Conservation (phyloP, 2,888 invertebrate genomes). For the Allygus modestus region DNA sequence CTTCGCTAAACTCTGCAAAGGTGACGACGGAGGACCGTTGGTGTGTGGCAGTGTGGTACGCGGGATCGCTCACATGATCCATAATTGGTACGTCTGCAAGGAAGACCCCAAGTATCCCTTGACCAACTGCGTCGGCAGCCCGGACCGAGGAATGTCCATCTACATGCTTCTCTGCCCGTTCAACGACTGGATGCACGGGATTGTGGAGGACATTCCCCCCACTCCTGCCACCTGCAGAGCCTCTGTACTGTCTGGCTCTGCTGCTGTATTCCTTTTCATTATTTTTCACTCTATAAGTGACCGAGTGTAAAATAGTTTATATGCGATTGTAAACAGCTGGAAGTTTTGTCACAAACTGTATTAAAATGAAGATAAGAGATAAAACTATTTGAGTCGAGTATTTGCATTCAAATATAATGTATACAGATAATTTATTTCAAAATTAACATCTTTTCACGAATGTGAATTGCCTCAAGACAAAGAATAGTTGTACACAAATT, state of each 20-base stretch:
- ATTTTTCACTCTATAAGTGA: no score
- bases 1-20: constrained; percentile 16
- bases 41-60: constrained; percentile 21
- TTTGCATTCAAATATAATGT: no score
- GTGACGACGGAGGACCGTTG: constrained; percentile 42
- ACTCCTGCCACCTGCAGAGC: not conserved
- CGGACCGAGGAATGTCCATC: not conserved
- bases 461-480: no score
- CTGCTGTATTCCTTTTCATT: no score
- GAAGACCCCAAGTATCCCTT: not conserved
- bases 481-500: no score
- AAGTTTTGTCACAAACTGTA: no score
- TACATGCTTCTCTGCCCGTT: constrained; percentile 38
- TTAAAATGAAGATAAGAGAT: no score
- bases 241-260: not conserved
- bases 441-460: no score
- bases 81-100: not conserved
- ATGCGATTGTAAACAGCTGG: no score
- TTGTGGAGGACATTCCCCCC: not conserved
- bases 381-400: no score
- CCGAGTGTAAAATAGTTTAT: no score
- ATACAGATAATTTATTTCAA: no score
- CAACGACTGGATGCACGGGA: constrained; percentile 44
- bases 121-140: not conserved
- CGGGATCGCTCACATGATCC: constrained; percentile 29